Conservation (phyloP, 2,113 vertebrate genomes). For the Cnemophilus loriae region DNA sequence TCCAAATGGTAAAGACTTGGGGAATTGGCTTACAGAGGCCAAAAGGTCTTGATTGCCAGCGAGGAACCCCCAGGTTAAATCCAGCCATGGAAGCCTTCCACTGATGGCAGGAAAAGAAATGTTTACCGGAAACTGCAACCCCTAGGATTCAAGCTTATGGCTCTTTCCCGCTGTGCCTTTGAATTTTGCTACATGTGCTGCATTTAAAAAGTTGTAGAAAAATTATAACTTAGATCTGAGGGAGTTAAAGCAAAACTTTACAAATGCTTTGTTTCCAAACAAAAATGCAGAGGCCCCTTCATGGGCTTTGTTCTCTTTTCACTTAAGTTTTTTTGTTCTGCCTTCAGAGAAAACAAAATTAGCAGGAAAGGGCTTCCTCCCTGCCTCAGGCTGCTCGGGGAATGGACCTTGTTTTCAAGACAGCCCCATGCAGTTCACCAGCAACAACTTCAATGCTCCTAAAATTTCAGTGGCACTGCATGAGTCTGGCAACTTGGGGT, state of each 20-base stretch:
- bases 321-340: background rate
- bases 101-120: background rate
- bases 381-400: slow-evolving; percentile 2
- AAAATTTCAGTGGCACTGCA: slow-evolving; percentile 12
- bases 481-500: background rate
- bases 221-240: background rate
- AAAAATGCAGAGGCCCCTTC: background rate
- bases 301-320: slow-evolving; percentile 25
- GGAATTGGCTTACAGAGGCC: background rate
- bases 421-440: background rate
- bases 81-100: background rate
- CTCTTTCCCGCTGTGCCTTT: slow-evolving; percentile 48
- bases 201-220: background rate
- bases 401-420: background rate
- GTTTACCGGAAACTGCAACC: background rate
- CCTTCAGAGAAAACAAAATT: slow-evolving; percentile 13
- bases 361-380: background rate
- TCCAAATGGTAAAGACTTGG: background rate
- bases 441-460: slow-evolving; percentile 21
- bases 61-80: background rate
- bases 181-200: slow-evolving; percentile 14
- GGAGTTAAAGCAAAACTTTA: slow-evolving; percentile 31
- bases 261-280: background rate
- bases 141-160: background rate
- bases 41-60: background rate